Conservation (phyloP, 2,113 vertebrate species). For the Phainopepla nitens region DNA sequence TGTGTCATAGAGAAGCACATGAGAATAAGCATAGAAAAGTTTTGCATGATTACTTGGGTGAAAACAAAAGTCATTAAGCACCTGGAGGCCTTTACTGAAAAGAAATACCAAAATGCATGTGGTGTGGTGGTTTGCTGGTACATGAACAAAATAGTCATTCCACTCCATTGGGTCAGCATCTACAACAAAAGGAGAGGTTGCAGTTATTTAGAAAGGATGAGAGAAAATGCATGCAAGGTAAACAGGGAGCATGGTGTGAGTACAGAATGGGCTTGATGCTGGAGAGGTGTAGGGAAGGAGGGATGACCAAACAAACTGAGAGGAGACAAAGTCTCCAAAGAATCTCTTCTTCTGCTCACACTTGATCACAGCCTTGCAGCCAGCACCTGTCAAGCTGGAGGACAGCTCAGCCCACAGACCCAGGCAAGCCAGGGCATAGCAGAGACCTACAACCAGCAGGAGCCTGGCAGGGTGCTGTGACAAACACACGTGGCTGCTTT, state of each 20-base stretch:
- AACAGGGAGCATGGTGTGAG: background rate
- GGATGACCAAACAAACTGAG: background rate
- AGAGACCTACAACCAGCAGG: background rate
- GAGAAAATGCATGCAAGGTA: background rate
- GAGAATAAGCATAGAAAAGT: conserved; percentile 5
- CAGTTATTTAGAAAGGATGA: background rate
- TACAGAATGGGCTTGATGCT: background rate
- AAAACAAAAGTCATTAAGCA: conserved; percentile 13
- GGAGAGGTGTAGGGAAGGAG: background rate
- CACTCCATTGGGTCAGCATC: background rate
- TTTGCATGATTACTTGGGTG: background rate
- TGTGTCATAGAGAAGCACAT: background rate
- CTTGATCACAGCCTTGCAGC: background rate
- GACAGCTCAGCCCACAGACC: background rate
- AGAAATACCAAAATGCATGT: background rate
- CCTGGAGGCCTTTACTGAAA: conserved; percentile 4
- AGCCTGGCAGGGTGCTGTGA: background rate
- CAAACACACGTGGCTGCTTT: rapidly evolving
- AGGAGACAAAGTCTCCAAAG: background rate
- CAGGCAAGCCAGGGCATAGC: background rate
- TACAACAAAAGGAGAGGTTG: background rate
- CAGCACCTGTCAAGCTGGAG: background rate
- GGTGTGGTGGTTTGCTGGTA: background rate
- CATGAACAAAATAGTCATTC: background rate
- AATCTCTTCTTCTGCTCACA: background rate